Evolutionary conservation across 2,888 invertebrate species (phyloP).

Genomic region (Oscheius onirici): DNA sequence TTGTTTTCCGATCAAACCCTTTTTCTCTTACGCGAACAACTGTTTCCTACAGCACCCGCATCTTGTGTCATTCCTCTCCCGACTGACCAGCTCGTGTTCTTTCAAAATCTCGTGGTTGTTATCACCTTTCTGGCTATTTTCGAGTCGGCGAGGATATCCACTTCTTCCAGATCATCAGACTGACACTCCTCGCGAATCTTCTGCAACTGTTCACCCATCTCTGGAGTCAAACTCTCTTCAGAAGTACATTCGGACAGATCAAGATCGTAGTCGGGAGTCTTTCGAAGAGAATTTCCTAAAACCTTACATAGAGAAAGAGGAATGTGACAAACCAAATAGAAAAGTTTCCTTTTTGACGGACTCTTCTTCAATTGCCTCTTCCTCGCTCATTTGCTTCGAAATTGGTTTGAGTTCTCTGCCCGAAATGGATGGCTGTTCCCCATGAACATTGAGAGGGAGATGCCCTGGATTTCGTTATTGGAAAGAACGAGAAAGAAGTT

Average conservation of each 20-base stretch:
- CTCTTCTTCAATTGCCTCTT: slow-evolving; percentile 5
- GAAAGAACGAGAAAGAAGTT: background rate
- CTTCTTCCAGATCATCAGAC: background rate
- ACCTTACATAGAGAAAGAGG: too few species aligned
- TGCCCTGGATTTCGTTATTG: background rate
- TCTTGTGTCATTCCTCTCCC: too few species aligned
- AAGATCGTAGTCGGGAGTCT: background rate
- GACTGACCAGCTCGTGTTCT: too few species aligned
- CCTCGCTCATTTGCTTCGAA: background rate
- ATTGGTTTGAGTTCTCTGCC: background rate
- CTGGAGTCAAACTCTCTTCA: background rate
- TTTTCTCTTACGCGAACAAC: too few species aligned
- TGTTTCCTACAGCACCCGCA: too few species aligned
- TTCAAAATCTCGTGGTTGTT: too few species aligned
- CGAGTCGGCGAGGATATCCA: background rate
- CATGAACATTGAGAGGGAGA: background rate
- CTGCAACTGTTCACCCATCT: slow-evolving; percentile 5
- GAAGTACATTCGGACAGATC: slow-evolving; percentile 6
- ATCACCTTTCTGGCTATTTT: background rate
- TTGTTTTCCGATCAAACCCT: too few species aligned
- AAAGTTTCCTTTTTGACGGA: background rate
- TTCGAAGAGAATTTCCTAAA: background rate
- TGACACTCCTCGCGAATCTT: background rate
- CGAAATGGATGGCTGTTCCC: too few species aligned
- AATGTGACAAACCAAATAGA: background rate